Percentiles rank a stretch among this genome's conserved stretches.
These are phyloP conservation scores for Trissoscelio sp. DNA, from an alignment of 2,888 invertebrate genomes.

Conservation along the genomic window DNA sequence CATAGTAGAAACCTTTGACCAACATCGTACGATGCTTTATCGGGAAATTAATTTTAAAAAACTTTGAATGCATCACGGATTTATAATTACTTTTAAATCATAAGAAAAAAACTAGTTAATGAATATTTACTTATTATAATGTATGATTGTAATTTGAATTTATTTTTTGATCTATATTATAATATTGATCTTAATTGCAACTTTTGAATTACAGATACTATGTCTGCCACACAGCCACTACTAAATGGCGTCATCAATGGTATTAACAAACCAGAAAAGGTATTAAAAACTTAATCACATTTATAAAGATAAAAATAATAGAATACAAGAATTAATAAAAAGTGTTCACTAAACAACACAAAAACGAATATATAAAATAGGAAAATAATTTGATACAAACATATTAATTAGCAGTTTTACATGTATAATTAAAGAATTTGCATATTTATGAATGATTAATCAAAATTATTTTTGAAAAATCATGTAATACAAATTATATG, in stretches of 20 bases:
- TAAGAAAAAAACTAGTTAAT: neutral
- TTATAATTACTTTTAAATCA: neutral
- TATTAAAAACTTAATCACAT: constrained; percentile 39
- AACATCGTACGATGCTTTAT: constrained; percentile 17
- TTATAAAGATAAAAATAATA: too few species aligned
- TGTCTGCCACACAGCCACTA: constrained; percentile 76
- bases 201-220: constrained; percentile 75
- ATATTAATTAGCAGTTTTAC: neutral
- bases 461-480: constrained; percentile 6
- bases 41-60: constrained; percentile 7
- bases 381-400: too few species aligned
- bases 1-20: constrained; percentile 31
- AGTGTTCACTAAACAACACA: too few species aligned
- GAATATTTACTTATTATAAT: too few species aligned
- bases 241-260: constrained; percentile 76
- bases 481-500: constrained; percentile 14
- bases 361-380: too few species aligned
- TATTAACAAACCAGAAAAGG: constrained; percentile 75
- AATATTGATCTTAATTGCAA: too few species aligned
- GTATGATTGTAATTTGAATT: too few species aligned
- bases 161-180: too few species aligned
- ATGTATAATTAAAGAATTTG: neutral
- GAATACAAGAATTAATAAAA: too few species aligned
- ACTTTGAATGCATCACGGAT: neutral
- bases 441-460: neutral